A percentile compares a stretch with the other conserved stretches of the same genome.
phyloP scores from a whole-genome alignment of 2,888 invertebrate species.

The Stenolophus ochropezus region DNA sequence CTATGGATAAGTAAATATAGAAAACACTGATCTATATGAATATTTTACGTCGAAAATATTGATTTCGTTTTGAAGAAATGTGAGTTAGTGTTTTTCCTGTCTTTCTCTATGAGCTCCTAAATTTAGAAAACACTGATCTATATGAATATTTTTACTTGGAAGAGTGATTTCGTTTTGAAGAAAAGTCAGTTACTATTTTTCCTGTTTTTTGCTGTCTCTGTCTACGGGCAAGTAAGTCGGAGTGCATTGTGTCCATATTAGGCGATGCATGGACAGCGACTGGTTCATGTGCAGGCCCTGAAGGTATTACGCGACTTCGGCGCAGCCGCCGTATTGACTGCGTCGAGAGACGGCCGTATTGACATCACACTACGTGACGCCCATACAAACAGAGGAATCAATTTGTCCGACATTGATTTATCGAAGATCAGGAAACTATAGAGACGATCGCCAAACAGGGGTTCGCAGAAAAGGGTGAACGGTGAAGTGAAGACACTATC shows the following conservation, averaged over 20 bases:
- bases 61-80: no score
- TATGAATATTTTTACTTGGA: no score
- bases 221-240: neutral
- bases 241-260: neutral
- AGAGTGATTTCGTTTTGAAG: no score
- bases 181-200: neutral
- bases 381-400: neutral
- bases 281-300: neutral
- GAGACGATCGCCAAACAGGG: no score
- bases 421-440: neutral
- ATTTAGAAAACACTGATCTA: no score
- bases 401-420: neutral
- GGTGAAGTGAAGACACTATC: no score
- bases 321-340: neutral
- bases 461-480: no score
- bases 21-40: no score
- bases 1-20: no score
- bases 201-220: neutral
- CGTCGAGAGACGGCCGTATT: slow-evolving; percentile 2
- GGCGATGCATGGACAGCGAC: neutral
- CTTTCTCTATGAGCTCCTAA: no score
- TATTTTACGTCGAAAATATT: no score
- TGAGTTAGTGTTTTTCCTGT: no score
- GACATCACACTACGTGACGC: neutral
- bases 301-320: neutral